Base-by-base conservation (phyloP, 2,888 invertebrate genomes). In the Callimorpha dominula region DNA sequence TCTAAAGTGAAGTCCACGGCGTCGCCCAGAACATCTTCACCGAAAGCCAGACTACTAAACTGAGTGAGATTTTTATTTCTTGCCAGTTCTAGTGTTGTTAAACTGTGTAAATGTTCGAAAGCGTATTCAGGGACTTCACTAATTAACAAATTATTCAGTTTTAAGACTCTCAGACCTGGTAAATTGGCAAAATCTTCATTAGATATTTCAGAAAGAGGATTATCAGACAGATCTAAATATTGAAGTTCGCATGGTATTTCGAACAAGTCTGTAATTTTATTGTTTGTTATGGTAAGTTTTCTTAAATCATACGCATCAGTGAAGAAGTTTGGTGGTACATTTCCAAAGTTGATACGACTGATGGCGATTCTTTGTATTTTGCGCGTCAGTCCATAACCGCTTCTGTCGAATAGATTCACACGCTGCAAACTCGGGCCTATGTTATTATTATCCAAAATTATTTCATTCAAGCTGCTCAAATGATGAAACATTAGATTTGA, bases 181-280 rank as follows among this genome's bases (percentile, higher is more conserved):
- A 96, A 87, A 73, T 96, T 93, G 0, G 88, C 82, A 66, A 97
- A 95, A 81, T 96, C 94, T 79, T 94, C 95, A 0, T 91, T 90
- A 2, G 93, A 91, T 46, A 97, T 88, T 31, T 91, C 91, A 0
- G 86, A 81, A 5, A 97, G 94, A 12, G 96, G 94, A 70, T 97
- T 97, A 65, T 96, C 96, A 0, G 97, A 97, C 17, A 97, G 81
- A 87, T 97, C 97, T 31, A 97, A 89, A 75, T 96, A 95, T 83
- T 96, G 93, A 9, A 97, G 81, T 0, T 95, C 95, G 46, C 92
- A 93, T 0, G 97, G 97, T 70, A 97, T 84, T 52, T 94, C 91
- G 43, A 97, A 97, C 12, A 97, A 88, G 7, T 90, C 90, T 0
- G 85, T 89, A 4, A 97, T 89, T 17, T 95, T 94, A 84, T 97